A percentile compares a stretch with the other conserved stretches of the same genome.
phyloP scores from a whole-genome alignment of 2,113 vertebrate species.

The Andinoacara biseriatus region DNA sequence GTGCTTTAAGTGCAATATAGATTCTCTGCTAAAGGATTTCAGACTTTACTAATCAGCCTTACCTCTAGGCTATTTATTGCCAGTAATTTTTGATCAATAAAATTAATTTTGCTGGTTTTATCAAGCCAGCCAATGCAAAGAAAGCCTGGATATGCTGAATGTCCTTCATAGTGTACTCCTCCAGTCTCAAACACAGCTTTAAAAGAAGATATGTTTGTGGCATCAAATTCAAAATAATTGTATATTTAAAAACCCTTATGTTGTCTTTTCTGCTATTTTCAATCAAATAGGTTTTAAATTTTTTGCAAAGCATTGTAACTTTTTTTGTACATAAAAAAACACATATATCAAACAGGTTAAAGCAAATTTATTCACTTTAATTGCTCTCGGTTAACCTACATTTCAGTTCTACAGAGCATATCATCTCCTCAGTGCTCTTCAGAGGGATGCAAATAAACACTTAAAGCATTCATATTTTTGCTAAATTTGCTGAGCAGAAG shows the following conservation, averaged over 20 bases:
- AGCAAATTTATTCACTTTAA: not conserved
- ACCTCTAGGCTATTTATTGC: no score
- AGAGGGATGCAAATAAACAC: not conserved
- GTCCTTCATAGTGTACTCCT: not conserved
- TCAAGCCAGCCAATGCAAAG: not conserved
- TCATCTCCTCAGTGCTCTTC: not conserved
- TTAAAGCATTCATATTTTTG: not conserved
- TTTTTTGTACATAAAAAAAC: not conserved
- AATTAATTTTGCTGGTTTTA: not conserved
- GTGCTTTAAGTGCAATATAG: not conserved
- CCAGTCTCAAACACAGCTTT: fast-evolving
- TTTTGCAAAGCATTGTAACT: constrained; percentile 1
- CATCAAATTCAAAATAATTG: not conserved
- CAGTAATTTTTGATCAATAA: no score
- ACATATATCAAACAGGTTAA: not conserved
- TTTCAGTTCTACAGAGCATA: fast-evolving
- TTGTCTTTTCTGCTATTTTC: fast-evolving
- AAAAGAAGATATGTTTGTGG: fast-evolving
- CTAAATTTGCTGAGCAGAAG: constrained; percentile 23
- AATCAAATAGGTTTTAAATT: fast-evolving
- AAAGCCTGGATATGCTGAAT: not conserved
- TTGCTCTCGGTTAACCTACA: not conserved
- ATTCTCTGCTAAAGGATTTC: not conserved
- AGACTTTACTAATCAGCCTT: not conserved
- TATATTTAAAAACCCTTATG: not conserved